These are phyloP conservation scores for Pharmacophagus antenor DNA, from an alignment of 2,888 invertebrate species.

Conservation along the genomic window DNA sequence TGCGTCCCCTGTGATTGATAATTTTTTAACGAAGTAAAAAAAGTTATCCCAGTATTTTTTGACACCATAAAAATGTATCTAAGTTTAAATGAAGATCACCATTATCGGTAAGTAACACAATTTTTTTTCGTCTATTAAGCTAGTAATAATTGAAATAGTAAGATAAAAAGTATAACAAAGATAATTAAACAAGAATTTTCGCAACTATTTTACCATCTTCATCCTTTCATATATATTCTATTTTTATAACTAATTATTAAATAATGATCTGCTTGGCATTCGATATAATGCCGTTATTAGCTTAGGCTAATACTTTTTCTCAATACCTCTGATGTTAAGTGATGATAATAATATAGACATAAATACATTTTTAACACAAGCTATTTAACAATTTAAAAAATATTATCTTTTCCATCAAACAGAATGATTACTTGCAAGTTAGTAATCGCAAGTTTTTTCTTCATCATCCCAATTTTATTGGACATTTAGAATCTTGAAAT, in stretches of 20 bases:
- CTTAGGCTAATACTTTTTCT: not conserved
- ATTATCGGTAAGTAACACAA: not conserved
- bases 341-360: not conserved
- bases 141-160: not conserved
- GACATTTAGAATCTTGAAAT: no score
- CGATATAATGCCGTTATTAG: not conserved
- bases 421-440: no score
- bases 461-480: no score
- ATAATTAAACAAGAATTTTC: not conserved
- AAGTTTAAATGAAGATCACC: slow-evolving; percentile 5
- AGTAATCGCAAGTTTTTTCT: no score
- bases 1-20: not conserved
- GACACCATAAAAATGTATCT: not conserved
- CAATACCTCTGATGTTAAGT: not conserved
- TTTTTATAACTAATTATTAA: not conserved
- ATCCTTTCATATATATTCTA: not conserved
- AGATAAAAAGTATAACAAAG: not conserved
- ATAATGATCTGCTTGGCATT: not conserved
- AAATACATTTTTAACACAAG: not conserved
- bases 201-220: not conserved
- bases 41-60: no score
- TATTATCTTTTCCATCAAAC: no score
- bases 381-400: no score
- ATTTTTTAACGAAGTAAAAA: not conserved
- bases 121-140: not conserved